Conservation (phyloP, 1,140 invertebrate species). For the Caenorhabditis inopinata region DNA sequence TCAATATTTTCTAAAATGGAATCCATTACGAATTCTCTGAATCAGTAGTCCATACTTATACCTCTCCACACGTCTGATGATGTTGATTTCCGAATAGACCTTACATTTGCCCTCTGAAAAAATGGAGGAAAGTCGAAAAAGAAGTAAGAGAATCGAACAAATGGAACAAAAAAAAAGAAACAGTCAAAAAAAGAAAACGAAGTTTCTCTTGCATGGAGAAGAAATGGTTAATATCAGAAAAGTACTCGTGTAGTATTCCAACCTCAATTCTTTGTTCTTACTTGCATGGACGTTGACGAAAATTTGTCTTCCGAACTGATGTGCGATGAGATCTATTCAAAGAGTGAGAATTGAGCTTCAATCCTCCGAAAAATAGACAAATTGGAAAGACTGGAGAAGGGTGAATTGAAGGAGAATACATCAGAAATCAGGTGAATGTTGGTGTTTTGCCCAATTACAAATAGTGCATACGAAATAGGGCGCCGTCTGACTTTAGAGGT, state of each 20-base stretch:
- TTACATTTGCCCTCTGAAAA: too few species aligned
- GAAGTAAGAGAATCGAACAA: not conserved
- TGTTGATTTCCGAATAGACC: too few species aligned
- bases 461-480: too few species aligned
- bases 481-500: too few species aligned
- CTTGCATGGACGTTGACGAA: not conserved
- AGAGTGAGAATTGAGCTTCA: not conserved
- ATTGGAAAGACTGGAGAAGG: not conserved
- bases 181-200: not conserved
- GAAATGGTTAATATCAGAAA: slow-evolving; percentile 30
- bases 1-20: too few species aligned
- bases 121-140: too few species aligned
- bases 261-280: slow-evolving; percentile 2
- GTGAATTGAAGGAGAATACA: not conserved
- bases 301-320: not conserved
- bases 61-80: too few species aligned
- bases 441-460: too few species aligned
- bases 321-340: not conserved
- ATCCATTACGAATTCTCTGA: too few species aligned
- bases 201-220: not conserved
- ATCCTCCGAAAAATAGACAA: not conserved
- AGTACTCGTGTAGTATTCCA: slow-evolving; percentile 6
- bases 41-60: too few species aligned
- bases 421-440: not conserved
- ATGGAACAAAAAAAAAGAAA: not conserved